These are phyloP conservation scores for Erynnis tages DNA, from an alignment of 2,888 invertebrate genomes.

Conservation along the genomic window DNA sequence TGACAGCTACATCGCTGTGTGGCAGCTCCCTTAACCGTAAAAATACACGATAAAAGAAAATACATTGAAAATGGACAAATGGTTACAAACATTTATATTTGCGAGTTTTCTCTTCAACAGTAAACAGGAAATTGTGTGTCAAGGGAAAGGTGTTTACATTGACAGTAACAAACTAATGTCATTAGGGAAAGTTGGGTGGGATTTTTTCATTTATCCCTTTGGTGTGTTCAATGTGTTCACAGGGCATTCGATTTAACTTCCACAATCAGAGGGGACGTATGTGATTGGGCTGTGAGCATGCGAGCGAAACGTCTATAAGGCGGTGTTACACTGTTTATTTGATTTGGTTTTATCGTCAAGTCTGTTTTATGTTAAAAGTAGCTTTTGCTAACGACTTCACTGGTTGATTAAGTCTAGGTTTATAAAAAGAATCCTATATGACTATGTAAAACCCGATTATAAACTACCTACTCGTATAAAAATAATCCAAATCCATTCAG, in stretches of 20 bases:
- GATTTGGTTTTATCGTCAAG: background rate
- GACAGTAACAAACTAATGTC: constrained; percentile 18
- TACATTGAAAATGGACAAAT: constrained; percentile 8
- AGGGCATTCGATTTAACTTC: constrained; percentile 23
- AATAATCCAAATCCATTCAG: too few species aligned
- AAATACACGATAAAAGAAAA: constrained; percentile 17
- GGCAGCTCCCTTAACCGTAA: too few species aligned
- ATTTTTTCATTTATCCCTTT: constrained; percentile 12
- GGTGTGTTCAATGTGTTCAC: constrained; percentile 13
- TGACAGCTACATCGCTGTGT: too few species aligned
- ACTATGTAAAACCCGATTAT: too few species aligned
- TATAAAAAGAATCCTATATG: too few species aligned
- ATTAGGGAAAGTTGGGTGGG: constrained; percentile 3
- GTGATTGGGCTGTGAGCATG: constrained; percentile 15
- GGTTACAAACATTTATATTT: constrained; percentile 4
- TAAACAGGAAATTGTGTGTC: constrained; percentile 20
- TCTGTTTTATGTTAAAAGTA: background rate
- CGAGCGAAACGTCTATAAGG: constrained; percentile 3
- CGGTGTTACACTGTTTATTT: constrained; percentile 4
- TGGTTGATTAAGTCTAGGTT: too few species aligned
- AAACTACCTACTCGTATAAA: too few species aligned
- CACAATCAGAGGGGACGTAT: constrained; percentile 17
- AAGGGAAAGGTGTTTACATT: constrained; percentile 7
- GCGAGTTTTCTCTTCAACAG: constrained; percentile 8
- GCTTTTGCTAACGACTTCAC: background rate